Evolutionary conservation across 2,113 vertebrate species (phyloP).

Genomic region (Ondatra zibethicus): DNA sequence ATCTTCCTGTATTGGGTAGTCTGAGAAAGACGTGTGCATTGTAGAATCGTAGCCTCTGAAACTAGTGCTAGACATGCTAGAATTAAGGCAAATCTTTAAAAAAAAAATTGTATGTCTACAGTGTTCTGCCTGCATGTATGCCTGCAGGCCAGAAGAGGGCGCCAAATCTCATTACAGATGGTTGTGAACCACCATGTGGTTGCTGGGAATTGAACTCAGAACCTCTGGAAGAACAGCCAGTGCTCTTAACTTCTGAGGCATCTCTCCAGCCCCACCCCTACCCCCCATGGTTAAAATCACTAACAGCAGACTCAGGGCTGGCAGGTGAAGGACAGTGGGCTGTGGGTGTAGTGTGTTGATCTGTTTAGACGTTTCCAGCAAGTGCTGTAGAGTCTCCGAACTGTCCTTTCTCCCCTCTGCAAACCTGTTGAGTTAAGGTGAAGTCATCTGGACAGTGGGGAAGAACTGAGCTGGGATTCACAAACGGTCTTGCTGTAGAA

Average conservation of each 20-base stretch:
- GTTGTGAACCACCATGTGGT: too few species aligned
- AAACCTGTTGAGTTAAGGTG: background rate
- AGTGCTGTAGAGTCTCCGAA: background rate
- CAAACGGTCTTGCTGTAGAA: background rate
- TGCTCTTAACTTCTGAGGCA: too few species aligned
- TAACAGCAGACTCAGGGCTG: background rate
- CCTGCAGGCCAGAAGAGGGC: too few species aligned
- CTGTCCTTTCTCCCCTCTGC: background rate
- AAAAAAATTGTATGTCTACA: too few species aligned
- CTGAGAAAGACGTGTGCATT: background rate
- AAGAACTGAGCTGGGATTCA: background rate
- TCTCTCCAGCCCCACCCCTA: too few species aligned
- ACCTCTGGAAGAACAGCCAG: too few species aligned
- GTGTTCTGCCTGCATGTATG: too few species aligned
- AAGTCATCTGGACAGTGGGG: background rate
- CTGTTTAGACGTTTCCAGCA: background rate
- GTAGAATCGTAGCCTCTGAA: background rate
- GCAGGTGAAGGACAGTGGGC: background rate
- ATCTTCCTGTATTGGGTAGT: background rate
- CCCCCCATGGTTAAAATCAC: background rate
- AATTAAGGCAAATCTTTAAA: background rate
- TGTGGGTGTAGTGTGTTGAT: background rate
- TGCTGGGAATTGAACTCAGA: too few species aligned
- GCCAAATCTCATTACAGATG: too few species aligned
- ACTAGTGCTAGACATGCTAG: background rate